phyloP scores from a whole-genome alignment of 1,140 invertebrate genomes.

The Dinoponera quadriceps region DNA sequence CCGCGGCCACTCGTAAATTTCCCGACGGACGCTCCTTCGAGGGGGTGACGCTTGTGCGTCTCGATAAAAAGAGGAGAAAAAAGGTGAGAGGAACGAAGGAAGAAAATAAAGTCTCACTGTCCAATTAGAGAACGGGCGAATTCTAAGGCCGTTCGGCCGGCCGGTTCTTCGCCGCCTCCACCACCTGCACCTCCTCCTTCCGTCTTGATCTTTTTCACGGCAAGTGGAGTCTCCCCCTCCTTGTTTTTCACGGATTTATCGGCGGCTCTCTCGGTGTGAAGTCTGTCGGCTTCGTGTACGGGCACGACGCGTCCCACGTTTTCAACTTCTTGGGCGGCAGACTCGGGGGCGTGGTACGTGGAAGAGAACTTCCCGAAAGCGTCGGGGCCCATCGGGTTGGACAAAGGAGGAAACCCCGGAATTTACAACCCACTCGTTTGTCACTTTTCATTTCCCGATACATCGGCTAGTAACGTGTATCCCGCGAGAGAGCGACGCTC shows the following conservation, averaged over 20 bases:
- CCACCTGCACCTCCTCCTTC: background rate
- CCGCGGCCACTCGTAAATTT: constrained; percentile 65
- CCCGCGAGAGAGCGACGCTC: constrained; percentile 24
- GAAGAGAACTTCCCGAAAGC: constrained; percentile 70
- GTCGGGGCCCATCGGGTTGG: constrained; percentile 50
- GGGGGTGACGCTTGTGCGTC: background rate
- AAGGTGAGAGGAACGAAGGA: constrained; percentile 34
- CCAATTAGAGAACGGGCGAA: constrained; percentile 57
- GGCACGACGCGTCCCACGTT: constrained; percentile 50
- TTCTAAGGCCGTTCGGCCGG: background rate
- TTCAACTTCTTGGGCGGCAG: constrained; percentile 58
- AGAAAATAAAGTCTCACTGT: constrained; percentile 22
- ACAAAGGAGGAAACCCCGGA: constrained; percentile 69
- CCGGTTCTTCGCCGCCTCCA: background rate
- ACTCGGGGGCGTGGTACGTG: constrained; percentile 65
- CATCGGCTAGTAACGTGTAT: constrained; percentile 12
- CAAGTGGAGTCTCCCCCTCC: constrained; percentile 10
- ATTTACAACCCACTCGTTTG: constrained; percentile 82
- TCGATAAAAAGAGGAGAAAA: constrained; percentile 25
- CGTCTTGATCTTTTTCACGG: background rate
- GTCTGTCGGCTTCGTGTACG: constrained; percentile 5
- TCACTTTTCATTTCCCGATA: constrained; percentile 66
- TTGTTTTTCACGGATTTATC: constrained; percentile 69
- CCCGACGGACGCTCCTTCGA: background rate
- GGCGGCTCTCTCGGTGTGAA: constrained; percentile 44